These are phyloP conservation scores for Lysandra bellargus DNA, from an alignment of 2,888 invertebrate species.

Conservation along the genomic window DNA sequence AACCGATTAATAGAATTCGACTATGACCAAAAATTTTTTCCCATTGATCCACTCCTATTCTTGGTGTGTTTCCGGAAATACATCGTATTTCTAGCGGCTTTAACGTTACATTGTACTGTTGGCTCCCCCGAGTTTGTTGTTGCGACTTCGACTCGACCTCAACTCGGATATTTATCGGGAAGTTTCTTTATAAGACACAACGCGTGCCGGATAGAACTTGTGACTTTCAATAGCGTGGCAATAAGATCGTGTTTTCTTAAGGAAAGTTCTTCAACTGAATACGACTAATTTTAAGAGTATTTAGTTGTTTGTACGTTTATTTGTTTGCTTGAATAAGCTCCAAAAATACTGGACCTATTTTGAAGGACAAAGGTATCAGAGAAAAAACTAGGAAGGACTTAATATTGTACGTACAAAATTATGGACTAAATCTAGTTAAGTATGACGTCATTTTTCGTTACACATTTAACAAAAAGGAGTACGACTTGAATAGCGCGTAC, in stretches of 20 bases:
- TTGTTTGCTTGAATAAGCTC: too few relatives aligned
- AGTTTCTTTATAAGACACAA: constrained; percentile 56
- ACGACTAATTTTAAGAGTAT: background rate
- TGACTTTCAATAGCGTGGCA: constrained; percentile 14
- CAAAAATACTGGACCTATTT: too few relatives aligned
- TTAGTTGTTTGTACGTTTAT: background rate
- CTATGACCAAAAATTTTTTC: too few relatives aligned
- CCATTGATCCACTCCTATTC: background rate
- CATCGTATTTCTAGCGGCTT: constrained; percentile 62
- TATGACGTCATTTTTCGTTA: background rate
- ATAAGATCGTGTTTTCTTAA: background rate
- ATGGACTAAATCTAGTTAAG: too few relatives aligned
- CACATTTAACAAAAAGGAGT: background rate
- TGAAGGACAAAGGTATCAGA: too few relatives aligned
- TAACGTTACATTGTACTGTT: background rate
- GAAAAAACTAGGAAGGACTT: too few relatives aligned
- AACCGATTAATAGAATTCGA: too few relatives aligned
- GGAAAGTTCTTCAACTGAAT: background rate
- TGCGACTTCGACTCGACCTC: constrained; percentile 66
- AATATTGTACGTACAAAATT: too few relatives aligned
- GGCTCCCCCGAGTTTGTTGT: constrained; percentile 56
- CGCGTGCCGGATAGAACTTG: constrained; percentile 16
- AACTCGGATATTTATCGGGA: constrained; percentile 64
- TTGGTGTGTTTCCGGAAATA: constrained; percentile 53
- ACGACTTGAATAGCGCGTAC: background rate